phyloP scores from a whole-genome alignment of 53 echinoderm and acorn worm genomes.

The Pentamera pediparva region DNA sequence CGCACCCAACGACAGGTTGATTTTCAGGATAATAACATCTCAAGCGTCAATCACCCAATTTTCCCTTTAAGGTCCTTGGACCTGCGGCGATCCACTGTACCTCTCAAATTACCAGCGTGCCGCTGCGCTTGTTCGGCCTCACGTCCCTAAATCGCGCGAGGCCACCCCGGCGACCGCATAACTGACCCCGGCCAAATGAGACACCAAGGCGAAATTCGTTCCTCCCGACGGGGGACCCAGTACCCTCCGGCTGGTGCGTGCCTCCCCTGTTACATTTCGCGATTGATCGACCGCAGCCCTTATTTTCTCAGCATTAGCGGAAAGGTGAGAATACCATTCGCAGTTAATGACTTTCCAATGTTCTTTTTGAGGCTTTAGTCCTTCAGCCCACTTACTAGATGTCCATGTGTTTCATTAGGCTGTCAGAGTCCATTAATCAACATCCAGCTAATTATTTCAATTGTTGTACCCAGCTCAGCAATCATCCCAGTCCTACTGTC shows the following conservation, averaged over 20 bases:
- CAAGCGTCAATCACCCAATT: no score
- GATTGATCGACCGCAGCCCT: constrained; percentile 6
- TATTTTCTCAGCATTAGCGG: constrained; percentile 9
- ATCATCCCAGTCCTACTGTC: no score
- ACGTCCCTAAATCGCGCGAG: no score
- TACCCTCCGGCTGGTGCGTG: constrained; percentile 22
- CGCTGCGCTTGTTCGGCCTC: no score
- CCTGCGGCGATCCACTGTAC: background rate
- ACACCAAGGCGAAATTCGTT: constrained; percentile 20
- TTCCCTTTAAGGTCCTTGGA: background rate
- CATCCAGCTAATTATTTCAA: no score
- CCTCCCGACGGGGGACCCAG: constrained; percentile 5
- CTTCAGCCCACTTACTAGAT: background rate
- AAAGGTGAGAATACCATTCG: background rate
- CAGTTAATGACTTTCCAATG: background rate
- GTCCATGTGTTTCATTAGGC: constrained; percentile 24
- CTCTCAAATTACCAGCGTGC: constrained; percentile 14
- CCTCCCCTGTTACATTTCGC: constrained; percentile 5
- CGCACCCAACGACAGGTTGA: no score
- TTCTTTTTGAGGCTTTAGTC: no score
- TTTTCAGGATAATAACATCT: no score
- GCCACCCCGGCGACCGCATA: constrained; percentile 10
- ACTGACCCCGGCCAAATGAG: constrained; percentile 16
- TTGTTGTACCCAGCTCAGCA: no score
- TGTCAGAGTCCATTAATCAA: constrained; percentile 25